Evolutionary conservation across 2,888 invertebrate genomes (phyloP).

Genomic region (Agrotis clavis): DNA sequence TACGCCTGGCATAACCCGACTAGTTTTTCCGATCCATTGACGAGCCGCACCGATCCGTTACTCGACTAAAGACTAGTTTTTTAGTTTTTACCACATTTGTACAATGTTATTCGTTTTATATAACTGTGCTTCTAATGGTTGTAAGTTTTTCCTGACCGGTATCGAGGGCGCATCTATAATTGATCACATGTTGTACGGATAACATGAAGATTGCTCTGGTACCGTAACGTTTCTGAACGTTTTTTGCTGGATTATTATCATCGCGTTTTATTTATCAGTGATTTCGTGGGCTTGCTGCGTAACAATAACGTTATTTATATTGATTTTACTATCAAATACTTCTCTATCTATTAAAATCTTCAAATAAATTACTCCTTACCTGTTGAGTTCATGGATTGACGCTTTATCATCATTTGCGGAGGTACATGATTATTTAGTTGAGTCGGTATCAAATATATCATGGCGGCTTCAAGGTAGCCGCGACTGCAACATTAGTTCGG

Average conservation of each 20-base stretch:
- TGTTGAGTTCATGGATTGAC: conserved; percentile 29
- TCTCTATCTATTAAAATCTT: conserved; percentile 8
- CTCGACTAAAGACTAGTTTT: conserved; percentile 69
- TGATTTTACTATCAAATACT: background rate
- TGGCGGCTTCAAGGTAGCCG: conserved; percentile 63
- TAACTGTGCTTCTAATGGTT: conserved; percentile 89
- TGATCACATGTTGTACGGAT: conserved; percentile 77
- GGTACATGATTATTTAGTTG: conserved; percentile 63
- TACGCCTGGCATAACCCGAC: conserved; percentile 61
- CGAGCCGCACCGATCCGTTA: conserved; percentile 75
- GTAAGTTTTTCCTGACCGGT: conserved; percentile 81
- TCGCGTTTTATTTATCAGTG: conserved; percentile 42
- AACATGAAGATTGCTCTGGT: conserved; percentile 68
- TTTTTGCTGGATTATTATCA: conserved; percentile 41
- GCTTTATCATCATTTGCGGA: conserved; percentile 46
- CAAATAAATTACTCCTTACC: conserved; percentile 24
- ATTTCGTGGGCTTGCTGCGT: conserved; percentile 36
- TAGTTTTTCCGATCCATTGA: conserved; percentile 83
- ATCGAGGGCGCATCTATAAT: conserved; percentile 85
- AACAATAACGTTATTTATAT: conserved; percentile 28
- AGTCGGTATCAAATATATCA: conserved; percentile 69
- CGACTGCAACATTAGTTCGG: conserved; percentile 54
- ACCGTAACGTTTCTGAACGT: conserved; percentile 67
- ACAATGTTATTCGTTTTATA: conserved; percentile 84
- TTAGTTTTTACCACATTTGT: conserved; percentile 79